Evolutionary conservation across 2,888 invertebrate species (phyloP).

Genomic region (Nasonia oneida): DNA sequence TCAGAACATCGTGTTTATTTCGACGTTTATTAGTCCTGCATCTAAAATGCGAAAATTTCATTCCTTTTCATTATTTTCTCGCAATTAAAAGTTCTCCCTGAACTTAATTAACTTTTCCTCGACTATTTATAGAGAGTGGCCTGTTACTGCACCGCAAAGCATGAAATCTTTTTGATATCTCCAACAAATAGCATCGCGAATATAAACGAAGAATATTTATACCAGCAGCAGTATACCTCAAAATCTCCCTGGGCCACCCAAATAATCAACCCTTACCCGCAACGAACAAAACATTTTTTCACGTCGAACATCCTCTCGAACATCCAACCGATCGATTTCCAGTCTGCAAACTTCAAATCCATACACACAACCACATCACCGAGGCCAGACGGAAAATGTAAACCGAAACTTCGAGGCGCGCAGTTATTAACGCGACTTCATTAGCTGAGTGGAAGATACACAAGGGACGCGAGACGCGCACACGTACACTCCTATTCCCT

Average conservation of each 20-base stretch:
- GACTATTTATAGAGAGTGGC: background rate
- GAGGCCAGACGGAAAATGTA: constrained; percentile 27
- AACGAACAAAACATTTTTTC: background rate
- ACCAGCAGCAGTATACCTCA: background rate
- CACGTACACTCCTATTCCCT: constrained; percentile 65
- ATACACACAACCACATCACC: background rate
- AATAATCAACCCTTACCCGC: background rate
- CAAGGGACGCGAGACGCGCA: constrained; percentile 64
- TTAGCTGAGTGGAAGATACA: constrained; percentile 66
- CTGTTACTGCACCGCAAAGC: background rate
- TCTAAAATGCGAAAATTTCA: background rate
- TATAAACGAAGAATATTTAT: background rate
- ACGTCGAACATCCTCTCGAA: background rate
- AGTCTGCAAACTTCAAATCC: background rate
- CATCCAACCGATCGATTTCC: background rate
- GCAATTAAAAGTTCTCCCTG: background rate
- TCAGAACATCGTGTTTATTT: background rate
- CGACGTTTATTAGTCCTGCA: background rate
- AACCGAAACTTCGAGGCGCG: constrained; percentile 45
- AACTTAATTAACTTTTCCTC: background rate
- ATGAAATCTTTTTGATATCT: background rate
- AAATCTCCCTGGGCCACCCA: background rate
- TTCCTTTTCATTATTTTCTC: background rate
- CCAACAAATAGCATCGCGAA: background rate
- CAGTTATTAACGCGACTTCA: constrained; percentile 67